Evolutionary conservation across 2,113 vertebrate genomes (phyloP).

Genomic region (Spheniscus mendiculus): DNA sequence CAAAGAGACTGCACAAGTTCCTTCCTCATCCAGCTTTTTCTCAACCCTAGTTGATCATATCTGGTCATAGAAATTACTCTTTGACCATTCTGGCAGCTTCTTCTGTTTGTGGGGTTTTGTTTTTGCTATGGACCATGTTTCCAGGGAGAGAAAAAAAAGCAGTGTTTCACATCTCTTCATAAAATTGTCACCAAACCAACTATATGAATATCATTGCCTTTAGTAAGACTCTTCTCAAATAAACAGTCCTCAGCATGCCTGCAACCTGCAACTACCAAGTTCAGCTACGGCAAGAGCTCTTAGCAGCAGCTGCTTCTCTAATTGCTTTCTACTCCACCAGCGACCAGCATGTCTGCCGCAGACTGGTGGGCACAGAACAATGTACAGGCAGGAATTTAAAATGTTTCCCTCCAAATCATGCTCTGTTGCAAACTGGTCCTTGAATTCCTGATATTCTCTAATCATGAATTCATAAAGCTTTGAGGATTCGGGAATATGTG

Average conservation of each 20-base stretch:
- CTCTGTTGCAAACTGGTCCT: background rate
- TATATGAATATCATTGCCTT: background rate
- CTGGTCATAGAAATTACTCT: background rate
- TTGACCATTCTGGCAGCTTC: background rate
- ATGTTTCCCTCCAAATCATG: background rate
- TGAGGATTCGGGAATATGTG: background rate
- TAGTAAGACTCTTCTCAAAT: background rate
- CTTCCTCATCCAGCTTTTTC: background rate
- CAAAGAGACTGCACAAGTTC: background rate
- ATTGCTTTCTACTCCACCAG: conserved; percentile 26
- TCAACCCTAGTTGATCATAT: background rate
- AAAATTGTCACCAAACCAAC: background rate
- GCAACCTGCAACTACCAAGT: background rate
- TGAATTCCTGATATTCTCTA: background rate
- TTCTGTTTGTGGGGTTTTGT: background rate
- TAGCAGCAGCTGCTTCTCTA: conserved; percentile 32
- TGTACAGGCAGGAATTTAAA: background rate
- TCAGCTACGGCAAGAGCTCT: background rate
- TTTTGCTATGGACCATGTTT: background rate
- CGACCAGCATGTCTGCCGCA: background rate
- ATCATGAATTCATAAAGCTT: background rate
- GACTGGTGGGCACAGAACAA: background rate
- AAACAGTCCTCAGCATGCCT: conserved; percentile 20
- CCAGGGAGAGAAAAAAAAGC: background rate
- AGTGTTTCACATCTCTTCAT: background rate